Conservation (phyloP, 2,888 invertebrate species). For the Crossocerus cetratus region DNA sequence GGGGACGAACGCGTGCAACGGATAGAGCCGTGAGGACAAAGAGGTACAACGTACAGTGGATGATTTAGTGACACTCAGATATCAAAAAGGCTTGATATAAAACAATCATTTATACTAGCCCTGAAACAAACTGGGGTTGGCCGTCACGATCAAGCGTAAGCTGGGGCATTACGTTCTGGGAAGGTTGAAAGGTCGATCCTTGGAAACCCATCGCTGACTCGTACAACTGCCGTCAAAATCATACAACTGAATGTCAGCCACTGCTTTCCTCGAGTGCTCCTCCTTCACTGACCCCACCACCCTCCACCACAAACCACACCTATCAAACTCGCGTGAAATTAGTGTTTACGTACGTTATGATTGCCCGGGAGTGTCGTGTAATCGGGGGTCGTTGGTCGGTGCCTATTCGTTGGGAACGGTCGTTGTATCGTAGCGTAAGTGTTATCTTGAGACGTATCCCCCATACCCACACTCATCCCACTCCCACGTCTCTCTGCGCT, state of each 20-base stretch:
- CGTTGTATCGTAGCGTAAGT: conserved; percentile 90
- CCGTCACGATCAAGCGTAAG: conserved; percentile 79
- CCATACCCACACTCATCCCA: conserved; percentile 76
- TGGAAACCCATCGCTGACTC: conserved; percentile 83
- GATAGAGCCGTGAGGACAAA: conserved; percentile 54
- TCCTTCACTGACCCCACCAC: too few relatives aligned
- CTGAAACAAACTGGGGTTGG: conserved; percentile 81
- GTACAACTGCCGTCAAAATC: conserved; percentile 78
- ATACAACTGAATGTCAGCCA: conserved; percentile 5
- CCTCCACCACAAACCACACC: too few relatives aligned
- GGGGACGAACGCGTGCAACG: conserved; percentile 51
- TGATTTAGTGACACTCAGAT: conserved; percentile 61
- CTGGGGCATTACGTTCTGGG: conserved; percentile 74
- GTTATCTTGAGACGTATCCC: conserved; percentile 80
- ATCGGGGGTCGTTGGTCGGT: conserved; percentile 75
- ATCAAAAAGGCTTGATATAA: conserved; percentile 45
- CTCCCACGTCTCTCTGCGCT: conserved; percentile 78
- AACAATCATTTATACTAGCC: conserved; percentile 78
- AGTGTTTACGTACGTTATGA: conserved; percentile 77
- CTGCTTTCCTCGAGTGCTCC: too few relatives aligned
- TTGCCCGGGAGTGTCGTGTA: conserved; percentile 79
- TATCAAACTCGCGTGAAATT: too few relatives aligned
- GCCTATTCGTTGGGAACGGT: conserved; percentile 77
- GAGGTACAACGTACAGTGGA: conserved; percentile 63
- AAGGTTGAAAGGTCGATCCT: conserved; percentile 78